phyloP scores from a whole-genome alignment of 2,113 vertebrate genomes.

The Carlito syrichta region DNA sequence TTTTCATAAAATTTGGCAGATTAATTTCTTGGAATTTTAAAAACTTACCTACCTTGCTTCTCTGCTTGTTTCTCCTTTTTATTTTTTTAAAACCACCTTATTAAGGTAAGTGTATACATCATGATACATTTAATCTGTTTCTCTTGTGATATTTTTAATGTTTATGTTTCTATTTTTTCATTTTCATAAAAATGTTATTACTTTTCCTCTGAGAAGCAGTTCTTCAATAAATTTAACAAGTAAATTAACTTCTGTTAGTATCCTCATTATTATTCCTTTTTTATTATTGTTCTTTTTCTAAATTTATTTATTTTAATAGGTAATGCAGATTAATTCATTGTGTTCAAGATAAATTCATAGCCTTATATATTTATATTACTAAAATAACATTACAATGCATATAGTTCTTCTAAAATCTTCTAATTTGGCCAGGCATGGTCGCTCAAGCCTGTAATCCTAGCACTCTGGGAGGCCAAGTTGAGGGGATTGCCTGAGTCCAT shows the following conservation, averaged over 20 bases:
- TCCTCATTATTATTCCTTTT: background rate
- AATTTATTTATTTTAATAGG: background rate
- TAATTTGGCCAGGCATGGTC: too few species aligned
- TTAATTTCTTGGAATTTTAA: background rate
- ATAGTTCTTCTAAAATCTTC: too few species aligned
- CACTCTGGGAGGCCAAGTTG: too few species aligned
- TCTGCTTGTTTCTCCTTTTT: background rate
- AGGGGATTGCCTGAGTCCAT: too few species aligned
- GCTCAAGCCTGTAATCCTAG: too few species aligned
- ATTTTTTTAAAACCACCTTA: background rate
- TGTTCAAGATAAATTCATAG: background rate
- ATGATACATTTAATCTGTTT: background rate
- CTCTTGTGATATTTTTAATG: background rate
- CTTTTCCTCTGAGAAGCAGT: background rate
- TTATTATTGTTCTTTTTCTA: background rate
- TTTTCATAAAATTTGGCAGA: background rate
- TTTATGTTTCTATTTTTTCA: background rate
- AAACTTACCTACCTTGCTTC: background rate
- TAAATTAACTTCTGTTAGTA: background rate
- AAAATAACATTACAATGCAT: background rate
- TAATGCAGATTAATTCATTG: background rate
- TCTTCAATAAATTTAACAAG: background rate
- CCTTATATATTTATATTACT: background rate
- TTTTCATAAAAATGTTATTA: background rate
- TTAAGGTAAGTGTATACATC: background rate